Evolutionary conservation across 2,113 vertebrate genomes (phyloP), one percentile per base, ranked within the genome.

Genomic region (Aegithalos caudatus): DNA sequence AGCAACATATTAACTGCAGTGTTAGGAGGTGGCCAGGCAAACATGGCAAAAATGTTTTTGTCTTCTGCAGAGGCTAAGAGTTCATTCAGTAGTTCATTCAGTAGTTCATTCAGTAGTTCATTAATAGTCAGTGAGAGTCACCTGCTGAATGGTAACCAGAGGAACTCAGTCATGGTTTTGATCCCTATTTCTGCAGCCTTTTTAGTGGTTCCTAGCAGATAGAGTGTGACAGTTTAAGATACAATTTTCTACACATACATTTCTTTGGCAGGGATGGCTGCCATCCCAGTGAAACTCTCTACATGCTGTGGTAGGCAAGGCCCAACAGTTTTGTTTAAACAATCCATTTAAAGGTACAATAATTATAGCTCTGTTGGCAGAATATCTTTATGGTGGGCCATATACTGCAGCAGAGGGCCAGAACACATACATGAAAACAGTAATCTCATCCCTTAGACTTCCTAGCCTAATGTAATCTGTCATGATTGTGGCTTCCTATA

Each of bases 1-100:
- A 72, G 31, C 13, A 27, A 8, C 0, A 0, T 0, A 0, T 29
- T 61, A 27, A 4, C n/a, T 48, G 37, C 4, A 2, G 0, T 38
- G 16, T 18, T 14, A 21, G 45, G 27, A 67, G 40, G 22, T 56
- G 14, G 31, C 33, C 57, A 21, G 40, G 56, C 25, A 70, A 61
- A 61, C 16, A 2, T 1, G 7, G 18, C 24, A 65, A 8, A 92
- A 85, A n/a, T 22, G 9, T 10, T 38, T 70, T 61, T 42, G 23
- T 19, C 33, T 84, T n/a, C 64, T 62, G 2, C 6, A 4, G 11
- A 54, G 13, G 14, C 31, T 29, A 12, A 18, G 9, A 37, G 18
- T 20, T 74, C 23, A 11, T 22, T 14, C 45, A 23, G 16, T 11
- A 19, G 8, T 21, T 62, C 37, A 28, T 28, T 60, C 10, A 38